Conservation (phyloP, 2,888 invertebrate genomes). For the Amphipoea lucens region DNA sequence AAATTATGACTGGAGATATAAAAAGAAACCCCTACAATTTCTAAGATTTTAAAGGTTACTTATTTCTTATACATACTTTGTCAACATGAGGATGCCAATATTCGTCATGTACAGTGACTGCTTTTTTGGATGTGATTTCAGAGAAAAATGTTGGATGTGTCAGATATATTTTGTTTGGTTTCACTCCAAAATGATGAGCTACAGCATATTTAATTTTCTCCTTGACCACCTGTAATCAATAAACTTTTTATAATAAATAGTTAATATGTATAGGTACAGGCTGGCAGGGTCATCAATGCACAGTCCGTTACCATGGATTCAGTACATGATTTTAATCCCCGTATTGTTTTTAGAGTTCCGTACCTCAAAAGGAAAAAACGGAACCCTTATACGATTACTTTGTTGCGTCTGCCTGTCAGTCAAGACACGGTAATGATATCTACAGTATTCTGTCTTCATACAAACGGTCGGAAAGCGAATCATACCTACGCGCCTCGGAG, state of each 20-base stretch:
- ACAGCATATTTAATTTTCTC: constrained; percentile 94
- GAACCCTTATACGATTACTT: no score
- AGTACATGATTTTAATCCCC: no score
- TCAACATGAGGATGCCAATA: constrained; percentile 97
- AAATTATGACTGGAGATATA: not conserved
- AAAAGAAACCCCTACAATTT: not conserved
- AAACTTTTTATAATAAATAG: not conserved
- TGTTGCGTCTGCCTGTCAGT: no score
- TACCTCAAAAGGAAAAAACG: no score
- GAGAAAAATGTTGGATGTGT: constrained; percentile 98
- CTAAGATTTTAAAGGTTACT: not conserved
- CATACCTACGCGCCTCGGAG: no score
- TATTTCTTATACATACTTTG: constrained; percentile 90
- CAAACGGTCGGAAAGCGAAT: no score
- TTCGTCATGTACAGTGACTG: constrained; percentile 95
- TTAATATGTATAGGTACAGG: not conserved
- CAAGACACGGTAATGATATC: no score
- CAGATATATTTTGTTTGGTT: constrained; percentile 92
- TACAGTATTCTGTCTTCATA: no score
- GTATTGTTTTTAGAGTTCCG: no score
- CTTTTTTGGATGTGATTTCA: constrained; percentile 92
- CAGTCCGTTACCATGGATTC: no score
- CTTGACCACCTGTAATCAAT: constrained; percentile 90
- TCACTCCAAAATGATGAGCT: constrained; percentile 93
- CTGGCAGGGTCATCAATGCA: not conserved